Percentiles rank a stretch among this genome's conserved stretches.
These are phyloP conservation scores for Trissoscelio sp. DNA, from an alignment of 2,888 invertebrate species.

Conservation along the genomic window DNA sequence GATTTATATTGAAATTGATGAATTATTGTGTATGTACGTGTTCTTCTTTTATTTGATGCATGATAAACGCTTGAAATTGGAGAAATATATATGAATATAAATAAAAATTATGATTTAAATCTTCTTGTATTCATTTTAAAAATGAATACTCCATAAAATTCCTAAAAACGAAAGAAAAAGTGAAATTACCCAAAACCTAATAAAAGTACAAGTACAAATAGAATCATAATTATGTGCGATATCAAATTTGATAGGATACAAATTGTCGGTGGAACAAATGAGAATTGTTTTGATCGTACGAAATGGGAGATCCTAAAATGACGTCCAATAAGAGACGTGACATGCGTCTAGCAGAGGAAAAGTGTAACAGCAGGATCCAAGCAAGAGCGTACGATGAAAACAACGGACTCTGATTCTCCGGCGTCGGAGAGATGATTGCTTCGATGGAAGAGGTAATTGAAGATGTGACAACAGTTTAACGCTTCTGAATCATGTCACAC, in stretches of 20 bases:
- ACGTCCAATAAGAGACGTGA: constrained; percentile 54
- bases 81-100: too few relatives aligned
- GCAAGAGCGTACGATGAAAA: constrained; percentile 48
- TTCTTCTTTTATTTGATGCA: too few relatives aligned
- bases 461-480: constrained; percentile 82
- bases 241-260: constrained; percentile 22
- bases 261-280: constrained; percentile 30
- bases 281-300: constrained; percentile 17
- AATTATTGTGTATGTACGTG: too few relatives aligned
- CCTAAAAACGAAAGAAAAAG: too few relatives aligned
- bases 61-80: too few relatives aligned
- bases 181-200: too few relatives aligned
- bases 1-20: too few relatives aligned
- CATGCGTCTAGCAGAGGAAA: constrained; percentile 46
- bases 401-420: constrained; percentile 58
- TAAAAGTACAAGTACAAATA: too few relatives aligned
- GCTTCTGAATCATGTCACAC: constrained; percentile 83
- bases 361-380: constrained; percentile 49
- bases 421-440: constrained; percentile 74
- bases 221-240: too few relatives aligned
- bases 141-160: too few relatives aligned
- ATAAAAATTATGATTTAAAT: too few relatives aligned
- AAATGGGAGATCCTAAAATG: constrained; percentile 47
- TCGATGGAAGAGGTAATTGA: constrained; percentile 80
- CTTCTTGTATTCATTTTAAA: too few relatives aligned